Conservation (phyloP, 2,888 invertebrate genomes). For the Protophormia terraenovae region DNA sequence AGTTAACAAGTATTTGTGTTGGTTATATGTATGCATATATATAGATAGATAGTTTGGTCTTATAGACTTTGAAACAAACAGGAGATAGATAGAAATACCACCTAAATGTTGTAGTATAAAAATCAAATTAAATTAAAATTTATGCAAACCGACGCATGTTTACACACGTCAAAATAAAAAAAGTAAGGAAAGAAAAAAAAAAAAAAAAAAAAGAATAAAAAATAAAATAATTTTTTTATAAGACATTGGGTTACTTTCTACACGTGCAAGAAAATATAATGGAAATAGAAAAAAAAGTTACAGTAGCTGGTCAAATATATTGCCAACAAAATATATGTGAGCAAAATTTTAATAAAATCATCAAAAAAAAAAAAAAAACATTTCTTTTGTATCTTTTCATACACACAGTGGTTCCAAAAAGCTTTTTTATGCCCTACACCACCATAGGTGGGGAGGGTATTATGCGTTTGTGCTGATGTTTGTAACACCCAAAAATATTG, state of each 20-base stretch:
- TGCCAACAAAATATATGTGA: background rate
- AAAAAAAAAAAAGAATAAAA: background rate
- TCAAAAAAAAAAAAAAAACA: too few relatives aligned
- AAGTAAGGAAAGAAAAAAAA: background rate
- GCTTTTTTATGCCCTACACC: too few relatives aligned
- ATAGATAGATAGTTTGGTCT: slow-evolving; percentile 33
- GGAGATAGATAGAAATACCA: slow-evolving; percentile 39
- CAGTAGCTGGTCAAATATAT: background rate
- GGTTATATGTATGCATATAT: too few relatives aligned
- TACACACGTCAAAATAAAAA: slow-evolving; percentile 69
- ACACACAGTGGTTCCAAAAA: too few relatives aligned
- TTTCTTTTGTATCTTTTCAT: too few relatives aligned
- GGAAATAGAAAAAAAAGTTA: background rate
- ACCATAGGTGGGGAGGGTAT: too few relatives aligned
- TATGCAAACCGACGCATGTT: slow-evolving; percentile 74
- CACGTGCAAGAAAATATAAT: slow-evolving; percentile 37
- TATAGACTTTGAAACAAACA: background rate
- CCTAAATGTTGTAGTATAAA: slow-evolving; percentile 69
- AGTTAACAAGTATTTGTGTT: slow-evolving; percentile 42
- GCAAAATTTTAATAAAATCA: too few relatives aligned
- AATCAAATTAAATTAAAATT: slow-evolving; percentile 76
- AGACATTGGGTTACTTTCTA: slow-evolving; percentile 28
- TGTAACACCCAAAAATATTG: too few relatives aligned
- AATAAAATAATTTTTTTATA: background rate
- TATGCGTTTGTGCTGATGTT: too few relatives aligned